A percentile compares a stretch with the other conserved stretches of the same genome.
These are phyloP conservation scores for Heliornis fulica DNA, from an alignment of 2,113 vertebrate genomes.

Conservation along the genomic window DNA sequence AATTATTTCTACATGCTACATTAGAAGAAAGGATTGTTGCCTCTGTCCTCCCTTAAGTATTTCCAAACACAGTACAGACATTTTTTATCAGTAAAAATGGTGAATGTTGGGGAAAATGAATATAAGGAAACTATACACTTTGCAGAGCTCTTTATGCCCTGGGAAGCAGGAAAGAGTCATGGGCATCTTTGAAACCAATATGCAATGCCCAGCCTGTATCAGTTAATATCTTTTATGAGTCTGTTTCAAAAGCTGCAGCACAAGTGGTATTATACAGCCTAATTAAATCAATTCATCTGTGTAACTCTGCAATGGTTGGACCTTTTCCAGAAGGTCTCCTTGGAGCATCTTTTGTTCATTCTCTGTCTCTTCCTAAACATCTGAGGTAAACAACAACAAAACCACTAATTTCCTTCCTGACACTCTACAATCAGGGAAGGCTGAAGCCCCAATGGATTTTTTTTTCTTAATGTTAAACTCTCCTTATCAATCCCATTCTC, in stretches of 20 bases:
- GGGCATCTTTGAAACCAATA: conserved; percentile 6
- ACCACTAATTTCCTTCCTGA: conserved; percentile 47
- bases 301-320: conserved; percentile 45
- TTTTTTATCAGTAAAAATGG: not conserved
- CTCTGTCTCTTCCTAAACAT: conserved; percentile 40
- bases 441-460: conserved; percentile 10
- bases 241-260: conserved; percentile 15
- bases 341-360: conserved; percentile 57
- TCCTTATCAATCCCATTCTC: not conserved
- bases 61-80: not conserved
- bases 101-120: not conserved
- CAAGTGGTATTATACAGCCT: conserved; percentile 36
- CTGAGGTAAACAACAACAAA: conserved; percentile 61
- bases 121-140: not conserved
- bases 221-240: conserved; percentile 51
- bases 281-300: conserved; percentile 74
- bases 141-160: not conserved
- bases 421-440: conserved; percentile 1
- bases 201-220: not conserved
- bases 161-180: conserved; percentile 1
- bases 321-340: conserved; percentile 65
- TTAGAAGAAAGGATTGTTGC: not conserved
- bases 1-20: not conserved
- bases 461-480: conserved; percentile 4
- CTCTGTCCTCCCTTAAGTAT: not conserved